A percentile compares a stretch with the other conserved stretches of the same genome.
Conservation (phyloP, 2,888 invertebrate species). For the Brachylomia viminalis region DNA sequence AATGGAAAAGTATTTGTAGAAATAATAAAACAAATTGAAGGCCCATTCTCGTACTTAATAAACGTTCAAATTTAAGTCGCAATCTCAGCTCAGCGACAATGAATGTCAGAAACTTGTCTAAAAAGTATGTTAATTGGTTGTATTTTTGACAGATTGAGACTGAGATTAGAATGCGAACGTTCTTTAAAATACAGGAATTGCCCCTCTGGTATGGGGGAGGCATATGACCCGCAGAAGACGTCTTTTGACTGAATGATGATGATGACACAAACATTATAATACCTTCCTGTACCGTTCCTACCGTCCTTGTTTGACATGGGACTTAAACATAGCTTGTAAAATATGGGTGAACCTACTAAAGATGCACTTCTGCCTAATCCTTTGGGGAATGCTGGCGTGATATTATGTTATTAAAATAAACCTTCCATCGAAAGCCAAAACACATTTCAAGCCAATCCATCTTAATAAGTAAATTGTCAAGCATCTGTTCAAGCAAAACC, state of each 20-base stretch:
- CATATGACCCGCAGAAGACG: not conserved
- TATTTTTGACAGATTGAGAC: too few relatives aligned
- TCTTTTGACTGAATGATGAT: not conserved
- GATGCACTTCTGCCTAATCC: not conserved
- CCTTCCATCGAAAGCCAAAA: not conserved
- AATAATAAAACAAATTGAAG: not conserved
- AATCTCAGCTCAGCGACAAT: too few relatives aligned
- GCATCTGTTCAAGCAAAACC: conserved; percentile 24
- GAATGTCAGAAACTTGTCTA: too few relatives aligned
- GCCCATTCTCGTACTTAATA: too few relatives aligned
- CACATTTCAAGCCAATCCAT: not conserved
- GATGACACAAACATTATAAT: not conserved
- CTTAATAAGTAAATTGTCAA: conserved; percentile 20
- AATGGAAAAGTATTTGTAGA: not conserved
- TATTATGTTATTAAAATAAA: not conserved
- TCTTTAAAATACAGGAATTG: too few relatives aligned
- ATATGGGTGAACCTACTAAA: too few relatives aligned
- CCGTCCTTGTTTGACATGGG: not conserved
- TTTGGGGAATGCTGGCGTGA: not conserved
- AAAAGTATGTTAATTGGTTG: too few relatives aligned
- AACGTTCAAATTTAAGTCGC: too few relatives aligned
- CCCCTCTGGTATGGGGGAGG: not conserved
- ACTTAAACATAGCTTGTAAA: not conserved
- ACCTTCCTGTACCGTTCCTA: not conserved
- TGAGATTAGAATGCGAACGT: too few relatives aligned